phyloP scores from a whole-genome alignment of 1,140 invertebrate genomes.

The Sarcophaga bullata region DNA sequence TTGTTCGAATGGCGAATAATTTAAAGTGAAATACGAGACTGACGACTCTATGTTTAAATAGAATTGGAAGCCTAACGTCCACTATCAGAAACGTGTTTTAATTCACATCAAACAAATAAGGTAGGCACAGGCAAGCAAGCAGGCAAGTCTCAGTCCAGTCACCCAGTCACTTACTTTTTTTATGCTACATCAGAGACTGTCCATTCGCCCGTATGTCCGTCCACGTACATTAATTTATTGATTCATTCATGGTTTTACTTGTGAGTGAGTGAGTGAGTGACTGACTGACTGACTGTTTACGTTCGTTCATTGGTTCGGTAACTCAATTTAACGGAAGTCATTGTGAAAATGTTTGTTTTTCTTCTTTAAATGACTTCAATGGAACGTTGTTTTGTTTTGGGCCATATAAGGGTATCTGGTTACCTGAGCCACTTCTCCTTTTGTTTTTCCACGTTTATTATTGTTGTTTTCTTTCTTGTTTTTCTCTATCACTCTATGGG shows the following conservation, averaged over 20 bases:
- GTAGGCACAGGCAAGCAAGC: not conserved
- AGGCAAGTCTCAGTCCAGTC: conserved; percentile 3
- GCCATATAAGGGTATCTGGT: not conserved
- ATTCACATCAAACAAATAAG: not conserved
- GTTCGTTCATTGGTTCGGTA: not conserved
- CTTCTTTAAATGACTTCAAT: not conserved
- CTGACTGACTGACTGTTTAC: not conserved
- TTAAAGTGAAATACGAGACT: not conserved
- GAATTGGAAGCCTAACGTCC: not conserved
- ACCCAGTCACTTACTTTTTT: not conserved
- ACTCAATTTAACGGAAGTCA: not conserved
- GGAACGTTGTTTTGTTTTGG: not conserved
- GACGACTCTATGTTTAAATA: not conserved
- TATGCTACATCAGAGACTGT: too few species aligned
- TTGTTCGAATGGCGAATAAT: too few species aligned
- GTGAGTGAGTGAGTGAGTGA: too few species aligned
- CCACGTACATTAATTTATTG: too few species aligned
- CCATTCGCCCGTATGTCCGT: too few species aligned
- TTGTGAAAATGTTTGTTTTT: not conserved
- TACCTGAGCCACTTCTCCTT: not conserved
- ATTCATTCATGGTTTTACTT: not conserved
- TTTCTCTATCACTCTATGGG: too few species aligned
- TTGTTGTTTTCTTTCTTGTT: too few species aligned
- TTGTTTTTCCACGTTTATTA: too few species aligned
- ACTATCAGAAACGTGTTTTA: not conserved